Base-by-base conservation (phyloP, 2,797 vertebrate species). In the Urosaurus nigricauda region DNA sequence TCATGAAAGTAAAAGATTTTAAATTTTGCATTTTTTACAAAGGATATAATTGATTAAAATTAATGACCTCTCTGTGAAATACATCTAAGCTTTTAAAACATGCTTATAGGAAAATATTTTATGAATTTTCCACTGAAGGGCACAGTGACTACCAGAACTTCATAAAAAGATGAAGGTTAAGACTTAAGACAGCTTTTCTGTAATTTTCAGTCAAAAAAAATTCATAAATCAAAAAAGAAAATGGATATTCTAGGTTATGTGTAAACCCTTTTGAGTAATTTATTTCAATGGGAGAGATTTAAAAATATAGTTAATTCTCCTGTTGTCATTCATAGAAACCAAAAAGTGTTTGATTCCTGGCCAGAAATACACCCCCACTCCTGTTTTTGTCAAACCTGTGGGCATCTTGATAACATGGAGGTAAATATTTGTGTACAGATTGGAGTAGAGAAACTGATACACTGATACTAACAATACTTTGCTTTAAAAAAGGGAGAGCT, bases 31-130 rank as follows among this genome's bases (percentile, higher is more conserved):
- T 92, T 92, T n/a, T 95, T 94, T 90, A 92, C 9, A 89, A 71
- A 32, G 77, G 40, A 65, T 91, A 58, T 87, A 74, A 85, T 78
- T 77, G 87, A 75, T 83, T 43, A 92, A 91, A 90, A 86, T 9
- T 26, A 94, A 60, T 73, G 91, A 91, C 93, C 94, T 91, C 91
- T 93, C 88, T 91, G 88, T 91, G 88, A 87, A 94, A 92, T 89
- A 89, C 80, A 92, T 92, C 90, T 21, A 79, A 88, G 74, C 63
- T 92, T 95, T 89, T 1, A 91, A 92, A 95, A 58, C 83, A 89
- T 73, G 79, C 26, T 75, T 87, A 83, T 91, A 92, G 92, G 26
- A 37, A 93, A 93, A 86, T 75, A 51, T 83, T 91, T 88, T 87
- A 89, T 84, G 83, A 91, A 79, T 88, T 80, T 58, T 60, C 75